phyloP scores from a whole-genome alignment of 2,888 invertebrate species.

The Schizaphis graminum region DNA sequence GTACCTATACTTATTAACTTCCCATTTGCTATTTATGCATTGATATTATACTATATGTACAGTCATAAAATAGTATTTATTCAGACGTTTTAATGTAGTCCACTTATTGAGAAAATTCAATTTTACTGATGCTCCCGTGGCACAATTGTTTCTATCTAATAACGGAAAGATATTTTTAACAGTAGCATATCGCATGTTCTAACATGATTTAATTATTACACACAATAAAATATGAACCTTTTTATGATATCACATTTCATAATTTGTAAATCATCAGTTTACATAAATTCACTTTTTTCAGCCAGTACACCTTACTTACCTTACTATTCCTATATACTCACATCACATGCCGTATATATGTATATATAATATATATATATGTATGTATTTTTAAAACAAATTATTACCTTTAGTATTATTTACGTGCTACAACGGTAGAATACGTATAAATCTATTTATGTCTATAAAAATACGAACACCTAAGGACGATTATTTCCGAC shows the following conservation, averaged over 20 bases:
- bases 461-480: not conserved
- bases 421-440: not conserved
- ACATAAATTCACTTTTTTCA: no score
- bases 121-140: not conserved
- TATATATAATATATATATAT: no score
- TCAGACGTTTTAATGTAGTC: not conserved
- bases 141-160: no score
- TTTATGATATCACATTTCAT: no score
- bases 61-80: no score
- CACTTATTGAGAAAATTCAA: not conserved
- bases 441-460: not conserved
- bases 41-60: not conserved
- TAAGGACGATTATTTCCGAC: not conserved
- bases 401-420: not conserved
- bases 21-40: not conserved
- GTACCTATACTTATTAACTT: not conserved
- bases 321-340: not conserved
- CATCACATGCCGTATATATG: not conserved
- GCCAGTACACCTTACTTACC: no score
- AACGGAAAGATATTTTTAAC: no score
- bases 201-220: no score
- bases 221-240: no score
- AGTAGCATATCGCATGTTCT: no score
- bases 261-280: no score
- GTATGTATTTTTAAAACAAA: not conserved